Base-by-base conservation (phyloP, 2,113 vertebrate species). In the Redunca redunca region DNA sequence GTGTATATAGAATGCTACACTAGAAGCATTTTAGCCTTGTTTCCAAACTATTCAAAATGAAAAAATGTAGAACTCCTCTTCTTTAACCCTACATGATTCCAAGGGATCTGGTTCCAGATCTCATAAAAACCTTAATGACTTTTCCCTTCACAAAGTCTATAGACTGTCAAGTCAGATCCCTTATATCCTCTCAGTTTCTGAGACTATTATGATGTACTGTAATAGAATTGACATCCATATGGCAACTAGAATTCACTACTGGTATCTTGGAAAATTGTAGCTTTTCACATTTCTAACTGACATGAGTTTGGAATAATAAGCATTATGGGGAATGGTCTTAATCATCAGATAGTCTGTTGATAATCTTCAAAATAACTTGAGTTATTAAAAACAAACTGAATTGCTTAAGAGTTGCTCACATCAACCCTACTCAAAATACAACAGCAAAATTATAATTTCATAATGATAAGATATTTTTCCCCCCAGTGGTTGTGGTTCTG, bases 331-430 rank as follows among this genome's bases (percentile, higher is more conserved):
- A 91, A 71, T 64, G 88, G 33, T 78, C 30, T 67, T 94, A 81
- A 91, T 95, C 16, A 88, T 50, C 19, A 94, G 33, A 58, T 89
- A 50, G 23, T 84, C 36, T 91, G 46, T 83, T 84, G 33, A 87
- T 95, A 55, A 89, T 93, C 90, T 94, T 97, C 82, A n/a, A 95
- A 74, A 91, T 92, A 92, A 93, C 93, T 96, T 91, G 13, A 17
- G 21, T 94, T 97, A 95, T 84, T 89, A 58, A 48, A 95, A 89
- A 82, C n/a, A 96, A 95, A 94, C 78, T 81, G 43, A 94, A 78
- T 86, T 90, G 28, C 62, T 83, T 11, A 90, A n/a, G 46, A 87
- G 23, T 67, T 94, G 21, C 25, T 2, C 11, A 50, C 14, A 48
- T 89, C 55, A 87, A 28, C n/a, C 67, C 82, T 90, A 87, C 52